Percentiles rank a stretch among this genome's conserved stretches.
Evolutionary conservation across 2,888 invertebrate species (phyloP).

Genomic region (Ferrisia virgata): DNA sequence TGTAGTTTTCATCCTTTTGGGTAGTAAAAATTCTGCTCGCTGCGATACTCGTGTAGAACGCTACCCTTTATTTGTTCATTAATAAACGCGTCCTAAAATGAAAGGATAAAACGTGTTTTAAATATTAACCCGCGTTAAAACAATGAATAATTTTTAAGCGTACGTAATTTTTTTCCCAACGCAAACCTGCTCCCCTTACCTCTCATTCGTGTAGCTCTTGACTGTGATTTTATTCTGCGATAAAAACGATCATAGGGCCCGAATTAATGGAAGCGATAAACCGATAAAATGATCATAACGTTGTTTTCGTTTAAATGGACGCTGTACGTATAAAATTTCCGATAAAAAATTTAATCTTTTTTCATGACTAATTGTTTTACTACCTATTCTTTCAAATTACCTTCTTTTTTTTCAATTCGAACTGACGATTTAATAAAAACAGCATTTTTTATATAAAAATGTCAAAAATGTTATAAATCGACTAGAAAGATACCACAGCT

Average conservation of each 20-base stretch:
- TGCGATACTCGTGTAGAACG: not conserved
- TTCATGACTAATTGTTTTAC: not conserved
- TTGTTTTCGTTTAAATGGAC: not conserved
- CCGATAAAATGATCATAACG: conserved; percentile 5
- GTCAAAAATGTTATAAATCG: not conserved
- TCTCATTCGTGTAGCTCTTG: not conserved
- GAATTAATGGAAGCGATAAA: conserved; percentile 7
- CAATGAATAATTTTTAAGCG: conserved; percentile 22
- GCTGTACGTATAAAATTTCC: not conserved
- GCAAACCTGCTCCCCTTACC: not conserved
- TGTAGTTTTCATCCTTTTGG: conserved; percentile 26
- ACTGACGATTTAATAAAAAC: not conserved
- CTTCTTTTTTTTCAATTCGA: not conserved
- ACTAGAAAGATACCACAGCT: not conserved
- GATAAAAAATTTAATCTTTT: not conserved
- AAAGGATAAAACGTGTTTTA: conserved; percentile 21
- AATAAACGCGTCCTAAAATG: conserved; percentile 30
- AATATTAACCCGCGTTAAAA: conserved; percentile 26
- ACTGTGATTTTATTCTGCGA: not conserved
- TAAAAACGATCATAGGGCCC: not conserved
- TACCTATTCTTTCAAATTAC: not conserved
- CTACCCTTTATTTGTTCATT: conserved; percentile 24
- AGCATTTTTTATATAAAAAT: not conserved
- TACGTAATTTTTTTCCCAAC: not conserved
- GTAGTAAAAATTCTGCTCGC: conserved; percentile 18